A percentile compares a stretch with the other conserved stretches of the same genome.
These are phyloP conservation scores for Sarcoramphus papa DNA, from an alignment of 2,797 vertebrate genomes.

Conservation along the genomic window DNA sequence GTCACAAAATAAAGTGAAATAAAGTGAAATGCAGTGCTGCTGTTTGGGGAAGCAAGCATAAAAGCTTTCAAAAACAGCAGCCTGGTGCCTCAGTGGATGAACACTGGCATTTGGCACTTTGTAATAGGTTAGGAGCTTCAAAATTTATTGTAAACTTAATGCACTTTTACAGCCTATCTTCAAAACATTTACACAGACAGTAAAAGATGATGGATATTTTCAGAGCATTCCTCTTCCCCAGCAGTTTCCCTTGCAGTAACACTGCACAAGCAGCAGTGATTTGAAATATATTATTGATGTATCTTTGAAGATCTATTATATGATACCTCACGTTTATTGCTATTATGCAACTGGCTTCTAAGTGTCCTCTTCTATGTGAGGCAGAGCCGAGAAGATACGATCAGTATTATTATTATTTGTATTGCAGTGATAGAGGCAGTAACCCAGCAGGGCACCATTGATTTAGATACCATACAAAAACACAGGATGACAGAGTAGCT, in stretches of 20 bases:
- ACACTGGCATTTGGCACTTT: neutral
- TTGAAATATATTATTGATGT: slow-evolving; percentile 48
- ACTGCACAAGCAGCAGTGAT: neutral
- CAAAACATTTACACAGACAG: slow-evolving; percentile 53
- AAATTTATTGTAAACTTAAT: slow-evolving; percentile 50
- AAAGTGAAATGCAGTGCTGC: neutral
- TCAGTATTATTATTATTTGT: neutral
- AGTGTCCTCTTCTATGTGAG: neutral
- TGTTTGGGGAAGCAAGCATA: neutral
- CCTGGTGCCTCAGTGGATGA: neutral
- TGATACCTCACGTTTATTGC: neutral
- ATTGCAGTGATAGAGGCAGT: neutral
- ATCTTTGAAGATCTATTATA: slow-evolving; percentile 57
- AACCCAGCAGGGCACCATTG: slow-evolving; percentile 4
- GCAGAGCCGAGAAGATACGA: neutral
- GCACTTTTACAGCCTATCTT: slow-evolving; percentile 39
- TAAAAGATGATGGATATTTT: slow-evolving; percentile 61
- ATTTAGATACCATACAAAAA: neutral
- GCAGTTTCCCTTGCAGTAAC: neutral
- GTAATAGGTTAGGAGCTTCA: neutral
- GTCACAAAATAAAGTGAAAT: neutral
- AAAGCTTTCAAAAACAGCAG: neutral
- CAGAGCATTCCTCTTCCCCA: neutral
- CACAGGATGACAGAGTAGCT: neutral
- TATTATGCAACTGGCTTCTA: neutral